A percentile compares a stretch with the other conserved stretches of the same genome.
These are phyloP conservation scores for Desmodus rotundus DNA, from an alignment of 2,113 vertebrate genomes.

Conservation along the genomic window DNA sequence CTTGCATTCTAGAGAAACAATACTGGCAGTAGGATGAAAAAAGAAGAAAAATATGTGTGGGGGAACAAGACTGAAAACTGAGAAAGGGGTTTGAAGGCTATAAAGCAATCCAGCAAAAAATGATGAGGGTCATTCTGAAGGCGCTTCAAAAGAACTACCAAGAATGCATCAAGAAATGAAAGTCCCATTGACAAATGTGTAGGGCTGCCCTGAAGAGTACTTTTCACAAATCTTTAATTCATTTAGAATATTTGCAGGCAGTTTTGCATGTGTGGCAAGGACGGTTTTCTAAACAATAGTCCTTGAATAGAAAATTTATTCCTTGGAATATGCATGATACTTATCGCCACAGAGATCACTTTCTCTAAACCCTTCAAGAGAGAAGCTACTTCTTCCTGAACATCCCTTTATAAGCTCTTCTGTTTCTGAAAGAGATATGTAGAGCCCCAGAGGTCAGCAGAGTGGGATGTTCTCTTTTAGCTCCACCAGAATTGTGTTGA, in stretches of 20 bases:
- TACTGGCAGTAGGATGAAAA: not conserved
- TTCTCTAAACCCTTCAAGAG: slow-evolving; percentile 46
- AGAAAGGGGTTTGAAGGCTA: not conserved
- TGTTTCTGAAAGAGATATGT: slow-evolving; percentile 32
- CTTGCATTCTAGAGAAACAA: not conserved
- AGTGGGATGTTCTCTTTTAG: slow-evolving; percentile 11
- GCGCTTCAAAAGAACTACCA: not conserved
- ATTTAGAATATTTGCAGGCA: slow-evolving; percentile 38
- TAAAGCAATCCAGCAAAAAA: slow-evolving; percentile 6
- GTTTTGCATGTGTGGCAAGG: slow-evolving; percentile 59
- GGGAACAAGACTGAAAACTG: not conserved
- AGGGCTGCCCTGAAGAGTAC: not conserved
- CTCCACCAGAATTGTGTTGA: not conserved
- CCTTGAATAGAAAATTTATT: slow-evolving; percentile 52
- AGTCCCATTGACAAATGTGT: not conserved
- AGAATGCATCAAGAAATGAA: slow-evolving; percentile 31
- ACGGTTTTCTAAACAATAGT: slow-evolving; percentile 43
- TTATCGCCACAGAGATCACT: slow-evolving; percentile 17
- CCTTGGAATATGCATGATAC: slow-evolving; percentile 38
- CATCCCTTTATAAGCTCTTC: slow-evolving; percentile 38
- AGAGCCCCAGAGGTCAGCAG: not conserved
- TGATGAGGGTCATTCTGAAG: slow-evolving; percentile 7
- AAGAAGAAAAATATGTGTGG: not conserved
- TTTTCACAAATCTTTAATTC: slow-evolving; percentile 50
- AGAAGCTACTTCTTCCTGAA: slow-evolving; percentile 51